Evolutionary conservation across 2,888 invertebrate species (phyloP).

Genomic region (Macrosoma leucophasiata): DNA sequence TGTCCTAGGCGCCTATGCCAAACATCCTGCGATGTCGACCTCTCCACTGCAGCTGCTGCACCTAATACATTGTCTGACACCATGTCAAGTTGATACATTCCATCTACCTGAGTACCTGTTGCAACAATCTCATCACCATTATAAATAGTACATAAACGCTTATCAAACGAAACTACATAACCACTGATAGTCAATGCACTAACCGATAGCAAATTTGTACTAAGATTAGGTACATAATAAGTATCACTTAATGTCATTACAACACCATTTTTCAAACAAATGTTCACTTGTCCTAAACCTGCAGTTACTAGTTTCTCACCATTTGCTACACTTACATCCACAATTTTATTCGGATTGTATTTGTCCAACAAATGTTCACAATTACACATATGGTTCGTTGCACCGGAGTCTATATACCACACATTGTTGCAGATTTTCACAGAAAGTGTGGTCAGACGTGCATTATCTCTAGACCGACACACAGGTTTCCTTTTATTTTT

Average conservation of each 20-base stretch:
- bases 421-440: constrained; percentile 3
- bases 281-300: constrained; percentile 12
- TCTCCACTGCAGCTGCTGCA: constrained; percentile 1
- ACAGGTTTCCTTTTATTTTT: constrained; percentile 11
- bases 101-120: constrained; percentile 7
- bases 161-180: constrained; percentile 21
- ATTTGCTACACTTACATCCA: constrained; percentile 24
- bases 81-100: constrained; percentile 8
- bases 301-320: constrained; percentile 21
- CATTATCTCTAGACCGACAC: constrained; percentile 20
- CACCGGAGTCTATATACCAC: constrained; percentile 25
- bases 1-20: constrained; percentile 19
- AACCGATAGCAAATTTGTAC: constrained; percentile 26
- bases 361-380: constrained; percentile 13
- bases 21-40: too few relatives aligned
- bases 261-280: constrained; percentile 6
- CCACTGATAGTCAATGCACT: constrained; percentile 24
- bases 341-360: constrained; percentile 13
- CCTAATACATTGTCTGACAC: not conserved
- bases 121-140: constrained; percentile 1
- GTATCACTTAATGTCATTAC: constrained; percentile 27
- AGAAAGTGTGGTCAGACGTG: constrained; percentile 24
- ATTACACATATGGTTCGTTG: constrained; percentile 22
- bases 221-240: constrained; percentile 27
- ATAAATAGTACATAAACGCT: constrained; percentile 12